Base-by-base conservation (phyloP, 1,140 invertebrate genomes). In the Phthorimaea operculella region DNA sequence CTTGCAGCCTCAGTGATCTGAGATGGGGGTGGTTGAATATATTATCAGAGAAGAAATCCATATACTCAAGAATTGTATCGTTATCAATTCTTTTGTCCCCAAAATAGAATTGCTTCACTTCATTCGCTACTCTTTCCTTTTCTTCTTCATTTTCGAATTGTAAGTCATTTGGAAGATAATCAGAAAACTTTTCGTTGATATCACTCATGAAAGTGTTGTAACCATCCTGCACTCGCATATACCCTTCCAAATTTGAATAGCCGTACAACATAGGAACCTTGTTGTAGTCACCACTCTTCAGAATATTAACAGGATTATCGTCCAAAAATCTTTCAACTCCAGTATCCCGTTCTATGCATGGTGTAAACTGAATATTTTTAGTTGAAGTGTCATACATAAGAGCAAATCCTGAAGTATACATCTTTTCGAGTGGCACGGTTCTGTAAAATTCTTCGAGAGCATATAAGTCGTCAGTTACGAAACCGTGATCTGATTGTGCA, bases 181-280 rank as follows among this genome's bases (percentile, higher is more conserved):
- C 55, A 4, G 65, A 66, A 60, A 81, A 79, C 1, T 72, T 73
- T 42, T 48, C 18, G 58, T 81, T 74, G 70, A 81, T 81, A 54
- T 44, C 54, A 14, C 65, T 14, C 58, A 67, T 70, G 68, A 68
- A 73, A 11, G 18, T 12, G n/a, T 71, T 56, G 58, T 72, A 79
- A 4, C 17, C 39, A 11, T 45, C 3, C 7, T 18, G 11, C 21
- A 68, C 39, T 45, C 68, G 51, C 15, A 79, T 34, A n/a, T 68
- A 42, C 7, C 78, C 76, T 47, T 77, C 76, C 68, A 75, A 71
- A 33, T 69, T 56, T 47, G 70, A 58, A 45, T 76, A 74, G 8
- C 79, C 76, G 54, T 65, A 64, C 4, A 79, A 45, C 11, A 78
- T 54, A 0, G 74, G 76, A n/a, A 72, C 16, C 47, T 75, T 74